These are phyloP conservation scores for Syngnathus acus DNA, from an alignment of 2,797 vertebrate species.

Conservation along the genomic window DNA sequence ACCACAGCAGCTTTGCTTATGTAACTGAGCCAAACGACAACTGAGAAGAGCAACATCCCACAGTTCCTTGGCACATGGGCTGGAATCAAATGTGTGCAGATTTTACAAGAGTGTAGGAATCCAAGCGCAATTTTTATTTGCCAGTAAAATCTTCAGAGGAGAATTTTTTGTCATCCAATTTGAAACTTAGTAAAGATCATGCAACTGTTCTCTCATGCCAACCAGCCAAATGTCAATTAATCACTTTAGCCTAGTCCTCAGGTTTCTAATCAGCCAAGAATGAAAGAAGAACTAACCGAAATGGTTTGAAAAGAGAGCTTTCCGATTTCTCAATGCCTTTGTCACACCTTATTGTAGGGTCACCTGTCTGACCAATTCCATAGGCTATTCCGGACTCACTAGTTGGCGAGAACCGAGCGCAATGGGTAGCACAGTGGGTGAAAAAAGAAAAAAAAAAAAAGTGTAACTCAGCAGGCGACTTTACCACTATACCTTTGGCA, in stretches of 20 bases:
- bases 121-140: constrained; percentile 11
- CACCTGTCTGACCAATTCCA: too few relatives aligned
- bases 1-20: constrained; percentile 20
- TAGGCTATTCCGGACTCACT: not conserved
- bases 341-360: not conserved
- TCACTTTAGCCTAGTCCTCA: not conserved
- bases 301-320: not conserved
- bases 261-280: not conserved
- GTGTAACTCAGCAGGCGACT: not conserved
- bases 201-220: constrained; percentile 32
- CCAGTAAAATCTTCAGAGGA: constrained; percentile 37
- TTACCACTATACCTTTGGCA: not conserved
- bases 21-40: constrained; percentile 50
- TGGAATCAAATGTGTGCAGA: constrained; percentile 32
- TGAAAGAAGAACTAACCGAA: not conserved
- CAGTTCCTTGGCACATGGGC: constrained; percentile 30
- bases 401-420: not conserved
- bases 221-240: constrained; percentile 34
- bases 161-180: constrained; percentile 25
- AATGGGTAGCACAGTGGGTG: not conserved
- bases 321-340: not conserved
- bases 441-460: not conserved
- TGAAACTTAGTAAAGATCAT: constrained; percentile 20
- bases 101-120: constrained; percentile 22
- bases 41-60: constrained; percentile 38